Percentiles rank a stretch among this genome's conserved stretches.
Conservation (phyloP, 2,888 invertebrate species). For the Pheosia tremula region DNA sequence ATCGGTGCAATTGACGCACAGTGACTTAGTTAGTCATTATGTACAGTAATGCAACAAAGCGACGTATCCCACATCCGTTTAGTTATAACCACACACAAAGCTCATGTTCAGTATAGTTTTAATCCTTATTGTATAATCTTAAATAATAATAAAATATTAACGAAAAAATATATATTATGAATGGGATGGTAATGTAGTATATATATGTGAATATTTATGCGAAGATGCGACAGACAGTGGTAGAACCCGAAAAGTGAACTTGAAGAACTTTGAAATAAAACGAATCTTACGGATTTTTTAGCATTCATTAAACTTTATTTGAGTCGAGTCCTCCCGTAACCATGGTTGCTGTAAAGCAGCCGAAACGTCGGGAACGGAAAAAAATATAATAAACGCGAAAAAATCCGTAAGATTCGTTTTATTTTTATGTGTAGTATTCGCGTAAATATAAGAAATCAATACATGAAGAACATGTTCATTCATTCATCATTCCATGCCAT, state of each 20-base stretch:
- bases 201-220: conserved; percentile 11
- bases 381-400: no score
- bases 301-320: no score
- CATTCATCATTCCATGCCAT: conserved; percentile 77
- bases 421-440: no score
- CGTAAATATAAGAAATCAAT: no score
- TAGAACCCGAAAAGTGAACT: conserved; percentile 21
- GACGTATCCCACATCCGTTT: conserved; percentile 31
- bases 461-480: conserved; percentile 30
- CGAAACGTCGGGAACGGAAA: no score
- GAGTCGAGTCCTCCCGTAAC: no score
- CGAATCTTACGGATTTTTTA: no score
- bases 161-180: conserved; percentile 7
- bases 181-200: conserved; percentile 13
- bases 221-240: conserved; percentile 14
- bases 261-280: conserved; percentile 8
- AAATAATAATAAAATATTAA: conserved; percentile 12
- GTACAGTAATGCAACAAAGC: conserved; percentile 37
- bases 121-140: conserved; percentile 31
- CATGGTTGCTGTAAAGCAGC: no score
- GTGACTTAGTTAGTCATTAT: conserved; percentile 42
- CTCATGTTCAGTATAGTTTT: conserved; percentile 44
- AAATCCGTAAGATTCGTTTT: no score
- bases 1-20: conserved; percentile 28
- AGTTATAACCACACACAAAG: conserved; percentile 75